Percentiles rank a stretch among this genome's conserved stretches.
Evolutionary conservation across 2,888 invertebrate genomes (phyloP).

Genomic region (Brenthis ino): DNA sequence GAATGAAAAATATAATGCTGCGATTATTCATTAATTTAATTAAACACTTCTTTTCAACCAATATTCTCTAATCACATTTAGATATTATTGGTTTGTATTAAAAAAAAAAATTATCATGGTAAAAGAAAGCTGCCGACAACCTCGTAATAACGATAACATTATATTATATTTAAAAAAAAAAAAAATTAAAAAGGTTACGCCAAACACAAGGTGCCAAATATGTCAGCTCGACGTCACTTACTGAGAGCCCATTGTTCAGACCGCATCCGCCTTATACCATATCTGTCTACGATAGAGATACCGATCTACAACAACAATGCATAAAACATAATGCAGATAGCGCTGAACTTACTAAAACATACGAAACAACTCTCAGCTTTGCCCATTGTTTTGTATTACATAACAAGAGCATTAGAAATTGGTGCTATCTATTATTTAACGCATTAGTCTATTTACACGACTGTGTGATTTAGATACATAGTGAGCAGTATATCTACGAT

Average conservation of each 20-base stretch:
- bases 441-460: neutral
- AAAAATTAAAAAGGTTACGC: neutral
- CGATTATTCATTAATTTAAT: too few relatives aligned
- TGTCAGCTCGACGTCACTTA: slow-evolving; percentile 37
- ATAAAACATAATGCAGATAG: slow-evolving; percentile 17
- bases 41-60: too few relatives aligned
- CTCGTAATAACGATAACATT: too few relatives aligned
- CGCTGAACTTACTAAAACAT: slow-evolving; percentile 14
- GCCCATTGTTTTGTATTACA: slow-evolving; percentile 23
- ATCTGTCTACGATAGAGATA: slow-evolving; percentile 30
- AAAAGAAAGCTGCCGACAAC: too few relatives aligned
- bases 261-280: slow-evolving; percentile 37
- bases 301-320: slow-evolving; percentile 14
- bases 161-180: too few relatives aligned
- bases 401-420: slow-evolving; percentile 14
- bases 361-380: slow-evolving; percentile 8
- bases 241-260: slow-evolving; percentile 38
- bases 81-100: too few relatives aligned
- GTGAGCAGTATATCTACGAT: too few relatives aligned
- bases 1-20: too few relatives aligned
- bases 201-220: slow-evolving; percentile 36
- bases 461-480: too few relatives aligned
- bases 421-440: neutral
- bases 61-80: too few relatives aligned
- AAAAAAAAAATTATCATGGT: too few relatives aligned